Conservation (phyloP, 2,113 vertebrate genomes). For the Elgaria multicarinata region DNA sequence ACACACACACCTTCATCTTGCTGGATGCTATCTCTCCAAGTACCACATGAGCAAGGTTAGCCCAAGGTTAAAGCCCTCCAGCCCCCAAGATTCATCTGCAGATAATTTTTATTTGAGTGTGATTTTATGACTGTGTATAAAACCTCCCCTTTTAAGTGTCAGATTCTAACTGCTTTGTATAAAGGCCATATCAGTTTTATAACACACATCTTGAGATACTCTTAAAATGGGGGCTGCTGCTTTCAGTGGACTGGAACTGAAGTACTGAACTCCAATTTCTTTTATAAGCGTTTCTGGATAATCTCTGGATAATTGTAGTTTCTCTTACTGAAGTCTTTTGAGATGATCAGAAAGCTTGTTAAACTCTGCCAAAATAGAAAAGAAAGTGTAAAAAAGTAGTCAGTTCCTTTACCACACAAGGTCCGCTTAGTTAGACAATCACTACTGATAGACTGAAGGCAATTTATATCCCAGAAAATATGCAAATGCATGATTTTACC, state of each 20-base stretch:
- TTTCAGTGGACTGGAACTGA: conserved; percentile 42
- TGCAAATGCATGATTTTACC: conserved; percentile 53
- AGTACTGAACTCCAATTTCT: conserved; percentile 43
- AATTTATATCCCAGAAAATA: conserved; percentile 55
- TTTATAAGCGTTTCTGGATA: conserved; percentile 47
- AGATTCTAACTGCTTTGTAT: conserved; percentile 36
- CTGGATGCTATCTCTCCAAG: neutral
- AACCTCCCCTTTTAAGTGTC: conserved; percentile 34
- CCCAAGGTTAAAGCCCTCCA: conserved; percentile 12
- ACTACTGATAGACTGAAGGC: conserved; percentile 64
- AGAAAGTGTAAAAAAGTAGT: conserved; percentile 56
- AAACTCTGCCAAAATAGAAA: conserved; percentile 62
- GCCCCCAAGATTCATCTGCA: conserved; percentile 30
- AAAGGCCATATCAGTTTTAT: conserved; percentile 44
- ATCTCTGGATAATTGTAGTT: conserved; percentile 40
- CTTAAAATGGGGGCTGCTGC: neutral
- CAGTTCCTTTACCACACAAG: conserved; percentile 59
- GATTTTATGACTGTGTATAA: conserved; percentile 51
- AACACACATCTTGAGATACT: conserved; percentile 59
- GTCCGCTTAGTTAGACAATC: conserved; percentile 60
- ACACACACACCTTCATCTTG: neutral
- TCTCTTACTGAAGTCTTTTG: conserved; percentile 50
- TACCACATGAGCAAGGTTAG: conserved; percentile 19
- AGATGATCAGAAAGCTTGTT: conserved; percentile 62
- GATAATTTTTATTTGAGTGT: conserved; percentile 41